These are phyloP conservation scores for Pristionchus pacificus DNA, from an alignment of 1,140 invertebrate species.

Conservation along the genomic window DNA sequence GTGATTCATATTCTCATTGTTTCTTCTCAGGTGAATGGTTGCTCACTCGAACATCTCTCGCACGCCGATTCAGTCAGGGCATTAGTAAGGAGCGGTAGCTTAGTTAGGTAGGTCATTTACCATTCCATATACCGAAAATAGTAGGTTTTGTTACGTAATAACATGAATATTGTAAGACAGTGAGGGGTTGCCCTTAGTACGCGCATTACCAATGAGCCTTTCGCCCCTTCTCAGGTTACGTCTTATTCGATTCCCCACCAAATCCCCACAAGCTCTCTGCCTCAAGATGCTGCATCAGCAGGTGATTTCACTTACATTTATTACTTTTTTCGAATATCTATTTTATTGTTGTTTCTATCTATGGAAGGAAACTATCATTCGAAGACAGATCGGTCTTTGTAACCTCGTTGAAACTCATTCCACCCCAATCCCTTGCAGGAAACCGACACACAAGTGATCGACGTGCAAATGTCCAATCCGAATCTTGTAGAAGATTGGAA, in stretches of 20 bases:
- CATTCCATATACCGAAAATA: background rate
- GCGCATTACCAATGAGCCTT: too few relatives aligned
- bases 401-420: too few relatives aligned
- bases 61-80: slow-evolving; percentile 53
- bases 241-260: slow-evolving; percentile 48
- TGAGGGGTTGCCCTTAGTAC: too few relatives aligned
- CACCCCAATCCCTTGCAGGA: too few relatives aligned
- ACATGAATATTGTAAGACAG: background rate
- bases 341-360: too few relatives aligned
- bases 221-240: too few relatives aligned
- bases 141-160: background rate
- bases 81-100: slow-evolving; percentile 46
- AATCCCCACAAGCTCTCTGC: slow-evolving; percentile 51
- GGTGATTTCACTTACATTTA: too few relatives aligned
- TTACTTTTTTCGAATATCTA: too few relatives aligned
- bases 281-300: slow-evolving; percentile 56
- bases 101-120: slow-evolving; percentile 22
- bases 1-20: too few relatives aligned
- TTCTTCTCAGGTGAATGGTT: slow-evolving; percentile 53
- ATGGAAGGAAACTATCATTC: too few relatives aligned
- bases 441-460: slow-evolving; percentile 44
- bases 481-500: slow-evolving; percentile 47
- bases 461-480: slow-evolving; percentile 40
- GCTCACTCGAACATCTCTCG: slow-evolving; percentile 44
- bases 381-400: too few relatives aligned